Percentiles rank a stretch among this genome's conserved stretches.
Conservation (phyloP, 2,797 vertebrate species). For the Brachymystax lenok region DNA sequence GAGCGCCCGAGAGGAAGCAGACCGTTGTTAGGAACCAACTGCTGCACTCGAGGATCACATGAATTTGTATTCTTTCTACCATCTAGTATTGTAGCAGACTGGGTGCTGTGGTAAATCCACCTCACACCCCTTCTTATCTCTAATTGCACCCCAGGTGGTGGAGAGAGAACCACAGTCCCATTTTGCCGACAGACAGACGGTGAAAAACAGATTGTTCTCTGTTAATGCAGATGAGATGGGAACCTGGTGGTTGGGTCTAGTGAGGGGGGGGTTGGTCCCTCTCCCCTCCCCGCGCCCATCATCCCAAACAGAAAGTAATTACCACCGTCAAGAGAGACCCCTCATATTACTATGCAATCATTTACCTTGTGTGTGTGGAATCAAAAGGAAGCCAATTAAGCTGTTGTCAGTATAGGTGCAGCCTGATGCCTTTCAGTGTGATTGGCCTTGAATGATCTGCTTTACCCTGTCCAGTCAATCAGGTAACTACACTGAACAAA, state of each 20-base stretch:
- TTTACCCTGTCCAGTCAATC: neutral
- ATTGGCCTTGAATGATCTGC: neutral
- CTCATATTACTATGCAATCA: neutral
- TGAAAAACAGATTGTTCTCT: neutral
- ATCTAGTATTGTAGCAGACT: neutral
- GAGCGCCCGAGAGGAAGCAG: neutral
- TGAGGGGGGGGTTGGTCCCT: neutral
- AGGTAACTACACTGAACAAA: neutral
- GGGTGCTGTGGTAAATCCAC: neutral
- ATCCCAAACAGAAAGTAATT: slow-evolving; percentile 29
- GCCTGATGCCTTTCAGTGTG: neutral
- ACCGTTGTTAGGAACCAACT: neutral
- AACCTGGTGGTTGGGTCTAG: neutral
- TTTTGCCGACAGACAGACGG: neutral
- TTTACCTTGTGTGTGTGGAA: neutral
- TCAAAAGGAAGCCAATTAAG: slow-evolving; percentile 2
- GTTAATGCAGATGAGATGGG: slow-evolving; percentile 31
- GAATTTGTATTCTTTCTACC: neutral
- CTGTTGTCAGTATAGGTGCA: neutral
- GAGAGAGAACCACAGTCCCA: neutral
- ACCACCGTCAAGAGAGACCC: neutral
- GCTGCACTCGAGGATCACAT: neutral
- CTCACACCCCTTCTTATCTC: neutral
- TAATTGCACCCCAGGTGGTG: neutral
- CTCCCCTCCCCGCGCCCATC: neutral